A percentile compares a stretch with the other conserved stretches of the same genome.
phyloP scores from a whole-genome alignment of 2,797 vertebrate genomes.

The Cichlasoma orientale region DNA sequence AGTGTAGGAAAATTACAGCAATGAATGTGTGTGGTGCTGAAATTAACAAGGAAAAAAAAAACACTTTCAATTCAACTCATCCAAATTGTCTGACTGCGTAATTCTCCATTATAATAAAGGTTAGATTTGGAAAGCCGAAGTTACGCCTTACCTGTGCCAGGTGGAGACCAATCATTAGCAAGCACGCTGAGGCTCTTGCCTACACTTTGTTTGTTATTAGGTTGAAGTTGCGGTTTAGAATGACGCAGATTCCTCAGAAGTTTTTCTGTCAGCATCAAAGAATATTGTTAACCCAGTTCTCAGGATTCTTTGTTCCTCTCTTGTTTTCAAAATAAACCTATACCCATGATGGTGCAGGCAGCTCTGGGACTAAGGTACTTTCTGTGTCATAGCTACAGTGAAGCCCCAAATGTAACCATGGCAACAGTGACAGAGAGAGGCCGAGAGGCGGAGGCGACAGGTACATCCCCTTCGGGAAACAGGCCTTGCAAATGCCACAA shows the following conservation, averaged over 20 bases:
- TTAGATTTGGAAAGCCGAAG: background rate
- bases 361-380: constrained; percentile 39
- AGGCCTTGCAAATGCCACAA: constrained; percentile 5
- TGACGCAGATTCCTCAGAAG: background rate
- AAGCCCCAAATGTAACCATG: constrained; percentile 63
- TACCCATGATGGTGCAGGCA: constrained; percentile 19
- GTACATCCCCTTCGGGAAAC: constrained; percentile 42
- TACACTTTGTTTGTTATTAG: background rate
- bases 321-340: constrained; percentile 41
- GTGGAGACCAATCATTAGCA: background rate
- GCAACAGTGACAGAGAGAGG: constrained; percentile 56
- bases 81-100: background rate
- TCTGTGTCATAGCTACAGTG: constrained; percentile 50
- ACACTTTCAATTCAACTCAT: background rate
- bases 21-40: background rate
- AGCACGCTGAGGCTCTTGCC: background rate
- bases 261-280: background rate
- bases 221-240: background rate
- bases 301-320: background rate
- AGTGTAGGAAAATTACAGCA: background rate
- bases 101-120: background rate
- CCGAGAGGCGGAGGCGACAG: constrained; percentile 37
- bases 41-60: background rate
- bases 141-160: no score
- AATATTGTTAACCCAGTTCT: background rate